phyloP scores from a whole-genome alignment of 1,140 invertebrate species.

The Panagrolaimus sp. region DNA sequence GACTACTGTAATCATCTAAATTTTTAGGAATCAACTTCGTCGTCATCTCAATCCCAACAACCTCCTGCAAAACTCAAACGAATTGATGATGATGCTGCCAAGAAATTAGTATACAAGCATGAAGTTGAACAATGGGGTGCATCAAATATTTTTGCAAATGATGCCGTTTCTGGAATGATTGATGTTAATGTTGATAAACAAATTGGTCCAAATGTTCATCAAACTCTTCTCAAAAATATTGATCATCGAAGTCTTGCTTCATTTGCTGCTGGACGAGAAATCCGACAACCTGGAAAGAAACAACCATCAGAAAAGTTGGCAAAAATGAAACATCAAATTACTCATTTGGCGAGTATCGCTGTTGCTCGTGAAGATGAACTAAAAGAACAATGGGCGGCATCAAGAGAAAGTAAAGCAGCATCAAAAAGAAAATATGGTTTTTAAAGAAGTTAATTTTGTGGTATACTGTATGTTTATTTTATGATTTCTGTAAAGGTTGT shows the following conservation, averaged over 20 bases:
- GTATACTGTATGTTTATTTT: too few species aligned
- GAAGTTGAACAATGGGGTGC: not conserved
- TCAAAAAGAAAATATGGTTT: conserved; percentile 13
- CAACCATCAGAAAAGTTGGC: not conserved
- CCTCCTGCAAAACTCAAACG: not conserved
- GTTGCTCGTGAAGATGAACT: conserved; percentile 13
- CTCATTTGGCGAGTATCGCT: conserved; percentile 5
- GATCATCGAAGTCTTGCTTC: not conserved
- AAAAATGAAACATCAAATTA: conserved; percentile 14
- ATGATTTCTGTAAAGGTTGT: too few species aligned
- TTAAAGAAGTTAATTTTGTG: not conserved
- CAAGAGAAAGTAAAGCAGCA: not conserved
- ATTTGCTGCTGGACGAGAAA: not conserved
- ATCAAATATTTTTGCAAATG: not conserved
- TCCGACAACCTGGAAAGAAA: not conserved
- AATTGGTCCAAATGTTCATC: not conserved
- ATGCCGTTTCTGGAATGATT: not conserved
- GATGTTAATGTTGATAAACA: not conserved
- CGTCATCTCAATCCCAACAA: not conserved
- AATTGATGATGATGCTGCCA: not conserved
- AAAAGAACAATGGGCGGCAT: conserved; percentile 7
- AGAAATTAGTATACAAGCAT: not conserved
- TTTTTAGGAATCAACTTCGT: too few species aligned
- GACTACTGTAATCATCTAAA: too few species aligned
- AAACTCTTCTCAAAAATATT: not conserved